phyloP scores from a whole-genome alignment of 2,888 invertebrate species.

The Nysson spinosus region DNA sequence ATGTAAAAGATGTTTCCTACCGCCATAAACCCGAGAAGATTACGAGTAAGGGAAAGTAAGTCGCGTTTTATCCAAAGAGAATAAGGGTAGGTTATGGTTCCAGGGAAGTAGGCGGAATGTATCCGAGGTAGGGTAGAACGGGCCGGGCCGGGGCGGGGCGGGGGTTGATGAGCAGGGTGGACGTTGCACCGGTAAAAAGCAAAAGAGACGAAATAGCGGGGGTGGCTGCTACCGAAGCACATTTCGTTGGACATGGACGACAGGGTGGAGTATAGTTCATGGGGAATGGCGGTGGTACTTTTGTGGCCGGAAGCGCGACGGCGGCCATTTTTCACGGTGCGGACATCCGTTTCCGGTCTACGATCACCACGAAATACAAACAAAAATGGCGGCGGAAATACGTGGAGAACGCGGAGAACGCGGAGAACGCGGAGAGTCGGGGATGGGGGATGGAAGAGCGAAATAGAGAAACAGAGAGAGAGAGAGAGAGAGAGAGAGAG shows the following conservation, averaged over 20 bases:
- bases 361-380: conserved; percentile 73
- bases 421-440: not conserved
- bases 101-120: too few species aligned
- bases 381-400: conserved; percentile 65
- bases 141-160: too few species aligned
- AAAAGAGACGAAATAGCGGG: not conserved
- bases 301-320: conserved; percentile 66
- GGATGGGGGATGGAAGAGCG: not conserved
- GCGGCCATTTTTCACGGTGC: conserved; percentile 74
- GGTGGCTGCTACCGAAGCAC: conserved; percentile 5
- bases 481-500: too few species aligned
- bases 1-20: too few species aligned
- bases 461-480: conserved; percentile 16
- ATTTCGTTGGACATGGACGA: conserved; percentile 21
- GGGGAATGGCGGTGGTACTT: conserved; percentile 14
- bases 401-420: conserved; percentile 15
- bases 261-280: conserved; percentile 5
- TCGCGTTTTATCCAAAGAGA: too few species aligned
- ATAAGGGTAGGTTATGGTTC: too few species aligned
- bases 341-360: conserved; percentile 74
- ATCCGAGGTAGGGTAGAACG: too few species aligned
- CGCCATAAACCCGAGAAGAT: too few species aligned
- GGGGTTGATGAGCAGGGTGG: conserved; percentile 9
- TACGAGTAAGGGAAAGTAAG: too few species aligned
- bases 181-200: conserved; percentile 15